These are phyloP conservation scores for Pteropus alecto DNA, from an alignment of 2,113 vertebrate genomes.

Conservation along the genomic window DNA sequence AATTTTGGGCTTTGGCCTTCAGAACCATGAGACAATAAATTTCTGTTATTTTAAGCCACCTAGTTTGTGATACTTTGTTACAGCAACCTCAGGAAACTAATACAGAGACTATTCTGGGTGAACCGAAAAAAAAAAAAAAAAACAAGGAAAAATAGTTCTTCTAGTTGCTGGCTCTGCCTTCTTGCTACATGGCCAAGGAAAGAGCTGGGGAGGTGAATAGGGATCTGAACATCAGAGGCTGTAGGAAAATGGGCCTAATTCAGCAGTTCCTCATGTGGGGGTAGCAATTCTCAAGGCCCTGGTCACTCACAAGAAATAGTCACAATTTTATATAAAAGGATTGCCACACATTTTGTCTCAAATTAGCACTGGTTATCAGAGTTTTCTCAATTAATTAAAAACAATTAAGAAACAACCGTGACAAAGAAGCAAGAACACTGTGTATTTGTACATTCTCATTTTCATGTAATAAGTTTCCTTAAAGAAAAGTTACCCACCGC, in stretches of 20 bases:
- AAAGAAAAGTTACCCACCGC: background rate
- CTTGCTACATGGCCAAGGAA: background rate
- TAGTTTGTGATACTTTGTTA: background rate
- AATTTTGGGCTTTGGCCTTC: background rate
- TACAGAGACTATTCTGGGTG: background rate
- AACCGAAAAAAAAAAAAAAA: background rate
- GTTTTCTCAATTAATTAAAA: slow-evolving; percentile 8
- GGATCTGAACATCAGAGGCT: background rate
- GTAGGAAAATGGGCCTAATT: background rate
- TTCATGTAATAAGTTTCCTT: background rate
- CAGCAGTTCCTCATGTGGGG: background rate
- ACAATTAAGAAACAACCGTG: background rate
- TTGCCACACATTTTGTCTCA: background rate
- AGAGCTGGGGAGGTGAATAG: background rate
- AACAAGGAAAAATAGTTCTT: background rate
- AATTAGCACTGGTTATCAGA: background rate
- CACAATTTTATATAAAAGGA: background rate
- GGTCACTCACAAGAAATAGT: background rate
- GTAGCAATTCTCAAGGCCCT: background rate
- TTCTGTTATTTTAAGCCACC: background rate
- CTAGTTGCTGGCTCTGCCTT: background rate
- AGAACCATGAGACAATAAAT: background rate
- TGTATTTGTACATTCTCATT: background rate
- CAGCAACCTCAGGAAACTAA: background rate
- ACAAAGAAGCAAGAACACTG: background rate